These are phyloP conservation scores for Pan paniscus DNA, from an alignment of 2,113 vertebrate genomes.

Conservation along the genomic window DNA sequence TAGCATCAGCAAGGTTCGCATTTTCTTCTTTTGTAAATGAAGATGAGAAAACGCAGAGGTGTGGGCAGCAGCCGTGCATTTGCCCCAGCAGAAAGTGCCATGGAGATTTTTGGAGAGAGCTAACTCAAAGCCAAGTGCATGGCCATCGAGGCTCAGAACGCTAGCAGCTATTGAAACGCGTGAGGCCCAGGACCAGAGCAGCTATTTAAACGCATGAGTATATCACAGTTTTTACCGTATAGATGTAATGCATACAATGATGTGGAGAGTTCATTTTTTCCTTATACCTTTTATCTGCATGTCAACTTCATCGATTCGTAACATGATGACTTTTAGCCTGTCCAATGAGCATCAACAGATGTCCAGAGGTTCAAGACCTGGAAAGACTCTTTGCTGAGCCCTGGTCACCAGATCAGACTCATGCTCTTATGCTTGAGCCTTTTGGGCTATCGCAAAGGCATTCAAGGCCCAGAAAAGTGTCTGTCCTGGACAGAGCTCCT, in stretches of 20 bases:
- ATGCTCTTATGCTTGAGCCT: too few species aligned
- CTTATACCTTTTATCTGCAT: neutral
- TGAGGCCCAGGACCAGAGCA: too few species aligned
- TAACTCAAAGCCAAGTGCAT: neutral
- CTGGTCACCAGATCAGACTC: too few species aligned
- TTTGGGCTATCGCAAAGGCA: too few species aligned
- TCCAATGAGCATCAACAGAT: accelerated
- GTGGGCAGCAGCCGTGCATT: neutral
- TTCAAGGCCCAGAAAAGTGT: too few species aligned
- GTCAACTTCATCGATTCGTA: neutral
- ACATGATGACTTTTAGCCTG: neutral
- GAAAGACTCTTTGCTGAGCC: neutral
- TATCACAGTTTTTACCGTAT: accelerated
- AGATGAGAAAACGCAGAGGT: neutral
- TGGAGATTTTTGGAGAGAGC: neutral
- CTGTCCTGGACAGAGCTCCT: neutral
- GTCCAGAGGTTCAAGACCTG: too few species aligned
- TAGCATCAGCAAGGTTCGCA: neutral
- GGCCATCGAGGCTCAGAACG: too few species aligned
- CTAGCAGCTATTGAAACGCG: too few species aligned
- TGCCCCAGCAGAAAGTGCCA: neutral
- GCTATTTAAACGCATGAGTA: too few species aligned
- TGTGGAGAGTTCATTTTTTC: neutral
- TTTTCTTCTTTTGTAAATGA: neutral
- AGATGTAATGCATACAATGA: accelerated